These are phyloP conservation scores for Hymenochirus boettgeri DNA, from an alignment of 2,113 vertebrate species.

Conservation along the genomic window DNA sequence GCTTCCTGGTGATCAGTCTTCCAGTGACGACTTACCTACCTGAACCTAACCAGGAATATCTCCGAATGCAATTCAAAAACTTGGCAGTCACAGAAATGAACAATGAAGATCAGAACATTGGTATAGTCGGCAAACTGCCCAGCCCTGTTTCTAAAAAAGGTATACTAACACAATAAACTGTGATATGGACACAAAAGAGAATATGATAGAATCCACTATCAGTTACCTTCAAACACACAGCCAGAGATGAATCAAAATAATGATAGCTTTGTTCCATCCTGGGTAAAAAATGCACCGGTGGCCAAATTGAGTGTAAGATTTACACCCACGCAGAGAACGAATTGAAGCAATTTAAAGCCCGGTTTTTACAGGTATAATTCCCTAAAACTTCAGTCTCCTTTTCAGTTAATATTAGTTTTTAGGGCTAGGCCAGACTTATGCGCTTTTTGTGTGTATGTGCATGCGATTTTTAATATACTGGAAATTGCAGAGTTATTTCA, in stretches of 20 bases:
- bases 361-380: conserved; percentile 51
- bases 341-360: conserved; percentile 61
- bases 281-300: conserved; percentile 72
- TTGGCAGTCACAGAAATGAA: background rate
- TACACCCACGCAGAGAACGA: conserved; percentile 70
- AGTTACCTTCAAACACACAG: background rate
- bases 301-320: conserved; percentile 70
- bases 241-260: background rate
- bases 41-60: background rate
- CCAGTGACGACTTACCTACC: background rate
- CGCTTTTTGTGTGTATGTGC: no score
- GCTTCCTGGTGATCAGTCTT: background rate
- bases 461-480: no score
- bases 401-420: no score
- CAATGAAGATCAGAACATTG: background rate
- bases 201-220: background rate
- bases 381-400: no score
- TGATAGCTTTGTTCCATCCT: conserved; percentile 61
- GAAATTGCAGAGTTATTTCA: no score
- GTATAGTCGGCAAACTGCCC: background rate
- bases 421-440: no score
- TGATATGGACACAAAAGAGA: background rate
- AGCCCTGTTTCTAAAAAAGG: background rate
- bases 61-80: background rate
- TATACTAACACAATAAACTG: background rate